phyloP scores from a whole-genome alignment of 2,888 invertebrate genomes.

The Ceratothoa steindachneri region DNA sequence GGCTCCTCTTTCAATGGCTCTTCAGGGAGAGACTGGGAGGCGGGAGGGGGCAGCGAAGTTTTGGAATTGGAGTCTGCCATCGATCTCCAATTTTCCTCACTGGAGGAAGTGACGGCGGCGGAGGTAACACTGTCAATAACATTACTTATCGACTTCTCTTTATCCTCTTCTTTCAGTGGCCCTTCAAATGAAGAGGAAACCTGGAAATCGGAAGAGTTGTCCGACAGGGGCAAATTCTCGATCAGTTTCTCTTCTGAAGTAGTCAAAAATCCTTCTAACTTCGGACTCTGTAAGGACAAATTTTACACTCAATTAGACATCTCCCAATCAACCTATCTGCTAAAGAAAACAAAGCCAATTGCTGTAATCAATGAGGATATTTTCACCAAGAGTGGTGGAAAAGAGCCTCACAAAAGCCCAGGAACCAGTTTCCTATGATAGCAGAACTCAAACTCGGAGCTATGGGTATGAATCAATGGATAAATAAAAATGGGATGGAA shows the following conservation, averaged over 20 bases:
- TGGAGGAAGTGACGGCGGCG: not conserved
- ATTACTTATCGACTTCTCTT: not conserved
- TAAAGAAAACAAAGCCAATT: no score
- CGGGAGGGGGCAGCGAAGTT: not conserved
- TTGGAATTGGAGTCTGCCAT: not conserved
- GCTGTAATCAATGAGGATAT: no score
- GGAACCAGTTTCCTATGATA: no score
- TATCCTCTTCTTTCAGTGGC: not conserved
- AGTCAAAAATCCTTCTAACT: not conserved
- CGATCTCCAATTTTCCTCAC: not conserved
- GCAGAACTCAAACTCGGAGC: no score
- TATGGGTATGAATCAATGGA: no score
- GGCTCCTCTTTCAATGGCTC: not conserved
- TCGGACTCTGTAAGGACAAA: not conserved
- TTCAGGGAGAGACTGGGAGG: not conserved
- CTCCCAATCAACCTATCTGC: no score
- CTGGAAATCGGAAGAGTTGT: conserved; percentile 1
- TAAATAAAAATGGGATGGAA: no score
- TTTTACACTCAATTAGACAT: no score
- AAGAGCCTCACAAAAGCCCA: no score
- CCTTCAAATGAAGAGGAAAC: not conserved
- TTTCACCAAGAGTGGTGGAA: no score
- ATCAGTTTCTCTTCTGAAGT: not conserved
- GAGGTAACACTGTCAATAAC: not conserved
- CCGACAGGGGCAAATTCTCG: not conserved